Conservation (phyloP, 2,797 vertebrate species). For the Gymnocypris eckloni region DNA sequence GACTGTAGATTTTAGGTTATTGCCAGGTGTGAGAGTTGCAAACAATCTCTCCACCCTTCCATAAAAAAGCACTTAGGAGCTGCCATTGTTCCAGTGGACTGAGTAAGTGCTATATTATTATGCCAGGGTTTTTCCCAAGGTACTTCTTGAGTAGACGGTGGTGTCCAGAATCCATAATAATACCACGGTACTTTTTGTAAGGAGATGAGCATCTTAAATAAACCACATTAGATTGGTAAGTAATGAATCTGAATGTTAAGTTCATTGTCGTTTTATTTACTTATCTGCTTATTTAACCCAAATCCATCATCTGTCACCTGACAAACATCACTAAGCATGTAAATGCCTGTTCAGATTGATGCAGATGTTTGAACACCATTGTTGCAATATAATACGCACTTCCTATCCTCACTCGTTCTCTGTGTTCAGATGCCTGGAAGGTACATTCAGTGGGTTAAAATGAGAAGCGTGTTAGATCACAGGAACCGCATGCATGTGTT, state of each 20-base stretch:
- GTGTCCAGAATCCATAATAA: not conserved
- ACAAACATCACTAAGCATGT: not conserved
- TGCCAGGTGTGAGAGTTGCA: not conserved
- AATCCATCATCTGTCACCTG: not conserved
- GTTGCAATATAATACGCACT: not conserved
- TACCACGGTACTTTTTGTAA: not conserved
- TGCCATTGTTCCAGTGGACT: not conserved
- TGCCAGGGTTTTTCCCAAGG: not conserved
- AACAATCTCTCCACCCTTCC: not conserved
- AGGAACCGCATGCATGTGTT: not conserved
- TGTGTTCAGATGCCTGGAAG: not conserved
- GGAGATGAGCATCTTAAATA: not conserved
- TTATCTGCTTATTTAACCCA: not conserved
- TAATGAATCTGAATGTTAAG: not conserved
- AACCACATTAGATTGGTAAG: not conserved
- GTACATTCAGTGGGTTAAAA: not conserved
- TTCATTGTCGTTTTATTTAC: not conserved
- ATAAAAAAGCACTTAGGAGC: not conserved
- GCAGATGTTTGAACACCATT: not conserved
- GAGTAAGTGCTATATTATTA: not conserved
- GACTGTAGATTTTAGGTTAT: not conserved
- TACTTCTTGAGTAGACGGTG: not conserved
- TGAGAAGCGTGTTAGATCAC: constrained; percentile 14
- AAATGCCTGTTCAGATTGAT: not conserved
- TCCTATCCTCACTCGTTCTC: not conserved